A percentile compares a stretch with the other conserved stretches of the same genome.
These are phyloP conservation scores for Nebria brevicollis DNA, from an alignment of 2,888 invertebrate species.

Conservation along the genomic window DNA sequence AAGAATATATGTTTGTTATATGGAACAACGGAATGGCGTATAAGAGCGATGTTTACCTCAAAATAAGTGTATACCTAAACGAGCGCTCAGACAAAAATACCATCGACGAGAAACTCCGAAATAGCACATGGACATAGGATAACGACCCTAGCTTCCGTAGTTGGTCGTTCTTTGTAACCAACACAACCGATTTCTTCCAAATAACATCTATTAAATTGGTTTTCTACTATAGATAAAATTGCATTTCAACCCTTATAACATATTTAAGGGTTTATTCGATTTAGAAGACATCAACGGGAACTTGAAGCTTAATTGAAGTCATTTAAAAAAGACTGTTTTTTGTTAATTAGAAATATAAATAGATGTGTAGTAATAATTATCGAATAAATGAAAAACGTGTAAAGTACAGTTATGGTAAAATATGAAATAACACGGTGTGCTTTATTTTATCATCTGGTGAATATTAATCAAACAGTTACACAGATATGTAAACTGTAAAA, in stretches of 20 bases:
- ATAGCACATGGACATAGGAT: conserved; percentile 1
- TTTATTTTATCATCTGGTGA: neutral
- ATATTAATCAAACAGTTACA: neutral
- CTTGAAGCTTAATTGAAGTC: too few relatives aligned
- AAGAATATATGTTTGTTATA: neutral
- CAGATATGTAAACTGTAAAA: neutral
- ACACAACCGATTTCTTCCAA: neutral
- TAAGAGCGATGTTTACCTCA: neutral
- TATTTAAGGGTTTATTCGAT: too few relatives aligned
- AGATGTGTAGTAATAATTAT: too few relatives aligned
- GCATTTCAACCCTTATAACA: too few relatives aligned
- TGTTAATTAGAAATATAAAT: too few relatives aligned
- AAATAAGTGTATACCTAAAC: neutral
- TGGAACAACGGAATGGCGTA: neutral
- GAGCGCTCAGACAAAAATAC: neutral
- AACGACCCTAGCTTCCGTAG: neutral
- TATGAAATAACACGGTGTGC: neutral
- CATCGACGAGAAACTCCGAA: neutral
- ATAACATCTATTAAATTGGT: neutral
- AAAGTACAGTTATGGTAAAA: neutral
- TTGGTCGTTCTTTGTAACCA: neutral
- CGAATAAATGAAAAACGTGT: too few relatives aligned
- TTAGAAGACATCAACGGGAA: too few relatives aligned
- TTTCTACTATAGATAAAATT: neutral
- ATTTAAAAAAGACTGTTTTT: too few relatives aligned